Conservation (phyloP, 2,113 vertebrate genomes). For the Acanthochromis polyacanthus region DNA sequence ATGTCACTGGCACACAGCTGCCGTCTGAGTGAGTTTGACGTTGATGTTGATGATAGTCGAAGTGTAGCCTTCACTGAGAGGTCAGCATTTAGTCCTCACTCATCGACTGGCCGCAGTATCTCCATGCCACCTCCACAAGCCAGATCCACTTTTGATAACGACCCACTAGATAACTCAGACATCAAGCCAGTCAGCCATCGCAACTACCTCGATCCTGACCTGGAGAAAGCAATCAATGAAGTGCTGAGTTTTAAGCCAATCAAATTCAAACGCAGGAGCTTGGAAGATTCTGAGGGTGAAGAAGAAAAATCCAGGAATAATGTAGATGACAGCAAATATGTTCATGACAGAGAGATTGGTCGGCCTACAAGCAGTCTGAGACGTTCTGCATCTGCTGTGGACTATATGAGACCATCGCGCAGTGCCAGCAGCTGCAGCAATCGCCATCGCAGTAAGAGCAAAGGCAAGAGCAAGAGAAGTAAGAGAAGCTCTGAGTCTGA, state of each 20-base stretch:
- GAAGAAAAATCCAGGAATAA: slow-evolving; percentile 66
- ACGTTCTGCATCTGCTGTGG: slow-evolving; percentile 89
- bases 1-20: slow-evolving; percentile 87
- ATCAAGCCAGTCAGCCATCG: slow-evolving; percentile 84
- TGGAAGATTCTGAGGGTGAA: slow-evolving; percentile 85
- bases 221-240: slow-evolving; percentile 96
- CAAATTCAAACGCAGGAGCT: slow-evolving; percentile 86
- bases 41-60: slow-evolving; percentile 82
- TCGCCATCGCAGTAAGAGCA: slow-evolving; percentile 67
- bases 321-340: slow-evolving; percentile 76
- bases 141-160: slow-evolving; percentile 55
- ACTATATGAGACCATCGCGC: slow-evolving; percentile 82
- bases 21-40: slow-evolving; percentile 86
- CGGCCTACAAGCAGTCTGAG: slow-evolving; percentile 78
- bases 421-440: slow-evolving; percentile 74
- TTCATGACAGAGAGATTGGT: slow-evolving; percentile 54
- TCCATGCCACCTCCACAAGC: slow-evolving; percentile 92
- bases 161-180: slow-evolving; percentile 61
- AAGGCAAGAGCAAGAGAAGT: slow-evolving; percentile 78
- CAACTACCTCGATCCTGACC: slow-evolving; percentile 93
- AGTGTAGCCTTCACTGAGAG: slow-evolving; percentile 85
- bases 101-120: slow-evolving; percentile 87
- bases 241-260: slow-evolving; percentile 93
- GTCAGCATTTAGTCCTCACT: slow-evolving; percentile 86
- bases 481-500: slow-evolving; percentile 83